Conservation (phyloP, 2,113 vertebrate genomes). For the Bos javanicus region DNA sequence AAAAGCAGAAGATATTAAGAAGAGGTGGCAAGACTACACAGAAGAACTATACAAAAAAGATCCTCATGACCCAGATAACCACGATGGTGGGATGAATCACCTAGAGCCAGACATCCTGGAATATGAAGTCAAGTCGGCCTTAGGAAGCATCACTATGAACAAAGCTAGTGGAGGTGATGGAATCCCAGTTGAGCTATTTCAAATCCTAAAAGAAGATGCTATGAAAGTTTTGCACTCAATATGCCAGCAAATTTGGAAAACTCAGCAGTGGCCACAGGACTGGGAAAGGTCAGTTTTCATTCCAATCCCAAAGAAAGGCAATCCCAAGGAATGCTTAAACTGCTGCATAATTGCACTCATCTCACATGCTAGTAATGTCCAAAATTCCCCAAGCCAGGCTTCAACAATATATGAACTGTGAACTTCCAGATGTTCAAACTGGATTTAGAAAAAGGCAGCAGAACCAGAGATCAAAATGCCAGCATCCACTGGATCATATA, state of each 20-base stretch:
- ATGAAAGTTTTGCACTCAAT: not conserved
- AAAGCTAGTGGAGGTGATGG: not conserved
- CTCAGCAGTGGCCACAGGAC: not conserved
- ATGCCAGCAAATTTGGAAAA: not conserved
- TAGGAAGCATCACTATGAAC: not conserved
- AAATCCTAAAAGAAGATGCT: not conserved
- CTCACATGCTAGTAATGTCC: not conserved
- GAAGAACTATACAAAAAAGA: not conserved
- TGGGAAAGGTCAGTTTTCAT: not conserved
- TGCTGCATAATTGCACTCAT: not conserved
- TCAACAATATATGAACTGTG: not conserved
- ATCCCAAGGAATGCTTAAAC: not conserved
- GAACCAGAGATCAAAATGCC: not conserved
- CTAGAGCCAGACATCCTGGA: not conserved
- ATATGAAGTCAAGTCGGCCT: not conserved
- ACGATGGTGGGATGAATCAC: not conserved
- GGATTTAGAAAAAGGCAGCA: not conserved
- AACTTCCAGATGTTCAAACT: not conserved
- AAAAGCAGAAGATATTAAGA: not conserved
- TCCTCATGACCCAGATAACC: not conserved
- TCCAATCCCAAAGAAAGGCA: not conserved
- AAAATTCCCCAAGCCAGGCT: not conserved
- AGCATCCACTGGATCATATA: not conserved
- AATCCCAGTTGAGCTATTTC: not conserved
- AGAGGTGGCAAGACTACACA: not conserved